Base-by-base conservation (phyloP, 2,113 vertebrate genomes). In the Gymnarchus niloticus region DNA sequence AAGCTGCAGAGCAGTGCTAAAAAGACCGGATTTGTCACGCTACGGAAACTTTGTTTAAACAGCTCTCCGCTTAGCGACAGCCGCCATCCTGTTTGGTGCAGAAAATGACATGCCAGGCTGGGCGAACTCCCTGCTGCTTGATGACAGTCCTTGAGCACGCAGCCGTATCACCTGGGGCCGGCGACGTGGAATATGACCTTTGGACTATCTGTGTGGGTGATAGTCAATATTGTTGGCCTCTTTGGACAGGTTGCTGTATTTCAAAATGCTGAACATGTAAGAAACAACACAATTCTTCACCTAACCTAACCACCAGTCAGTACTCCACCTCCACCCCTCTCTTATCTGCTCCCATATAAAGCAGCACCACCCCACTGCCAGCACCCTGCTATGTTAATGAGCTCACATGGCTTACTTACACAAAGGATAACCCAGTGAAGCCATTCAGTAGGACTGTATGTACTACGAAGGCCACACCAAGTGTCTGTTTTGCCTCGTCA, bases 1-100 rank as follows among this genome's bases (percentile, higher is more conserved):
- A 89, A 85, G 86, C 88, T 87, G 87, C 1, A 56, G 59, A 82
- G 84, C 88, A 90, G 87, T 86, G 86, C 87, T 89, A 88, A 90
- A 89, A 90, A 17, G 1, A 51, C 25, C 17, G 14, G 48, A 54
- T 73, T 33, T 54, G 51, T 82, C 49, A 54, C 21, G 10, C 25
- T 37, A 54, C n/a, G 17, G 51, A 33, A 56, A 54, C 80, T 54
- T 82, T 23, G 19, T 82, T 54, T 82, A 25, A 56, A 0, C n/a
- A 28, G 80, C 49, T 5, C 10, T 82, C 48, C 19, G 44, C 76
- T 78, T 44, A n/a, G 17, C 46, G 76, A 48, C 44, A 48, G 37
- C 41, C 21, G 41, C 73, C 41, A 10, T 19, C 21, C 37, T 37
- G 21, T 48, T 48, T 23, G 37, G 19, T 48, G 21, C 73, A 77